Percentiles rank a stretch among this genome's conserved stretches.
These are phyloP conservation scores for Palloptera scutellata DNA, from an alignment of 2,888 invertebrate genomes.

Conservation along the genomic window DNA sequence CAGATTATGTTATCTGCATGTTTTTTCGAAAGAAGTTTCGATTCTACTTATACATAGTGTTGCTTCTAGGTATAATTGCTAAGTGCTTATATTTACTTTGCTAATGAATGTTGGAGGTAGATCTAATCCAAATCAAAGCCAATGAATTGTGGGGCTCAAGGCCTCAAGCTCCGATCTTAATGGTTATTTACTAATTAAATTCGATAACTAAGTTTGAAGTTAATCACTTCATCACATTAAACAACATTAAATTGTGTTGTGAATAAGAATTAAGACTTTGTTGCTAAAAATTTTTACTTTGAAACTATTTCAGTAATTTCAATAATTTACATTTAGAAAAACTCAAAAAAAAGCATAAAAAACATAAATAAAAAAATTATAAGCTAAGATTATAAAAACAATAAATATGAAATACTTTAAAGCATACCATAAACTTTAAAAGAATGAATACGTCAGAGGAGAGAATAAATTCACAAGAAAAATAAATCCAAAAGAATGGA, in stretches of 20 bases:
- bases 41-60: no score
- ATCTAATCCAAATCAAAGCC: no score
- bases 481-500: slow-evolving; percentile 7
- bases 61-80: no score
- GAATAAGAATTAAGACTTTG: background rate
- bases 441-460: background rate
- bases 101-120: no score
- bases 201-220: no score
- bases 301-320: background rate
- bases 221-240: no score
- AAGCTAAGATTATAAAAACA: slow-evolving; percentile 30
- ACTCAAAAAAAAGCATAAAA: slow-evolving; percentile 3
- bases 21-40: no score
- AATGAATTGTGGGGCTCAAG: no score
- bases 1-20: no score
- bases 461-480: slow-evolving; percentile 11
- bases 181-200: no score
- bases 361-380: slow-evolving; percentile 14
- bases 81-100: no score
- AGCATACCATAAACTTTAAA: background rate
- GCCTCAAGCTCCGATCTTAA: no score
- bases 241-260: background rate
- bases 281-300: background rate
- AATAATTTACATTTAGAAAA: slow-evolving; percentile 29
- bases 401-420: slow-evolving; percentile 8